Conservation (phyloP, 2,797 vertebrate genomes). For the Enteromius anoplus region DNA sequence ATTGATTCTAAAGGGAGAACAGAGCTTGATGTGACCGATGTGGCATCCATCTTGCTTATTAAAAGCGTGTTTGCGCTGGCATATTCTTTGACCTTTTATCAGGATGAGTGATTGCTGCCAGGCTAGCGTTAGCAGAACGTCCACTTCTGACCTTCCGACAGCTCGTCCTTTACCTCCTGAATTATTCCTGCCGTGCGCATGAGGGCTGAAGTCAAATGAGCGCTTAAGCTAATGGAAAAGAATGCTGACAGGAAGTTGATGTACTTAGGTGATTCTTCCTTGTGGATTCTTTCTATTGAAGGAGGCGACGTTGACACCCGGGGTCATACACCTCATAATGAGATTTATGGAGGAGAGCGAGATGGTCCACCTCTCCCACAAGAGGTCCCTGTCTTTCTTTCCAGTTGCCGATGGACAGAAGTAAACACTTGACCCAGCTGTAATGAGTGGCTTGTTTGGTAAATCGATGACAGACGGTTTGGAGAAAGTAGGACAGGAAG, state of each 20-base stretch:
- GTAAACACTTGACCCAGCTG: constrained; percentile 53
- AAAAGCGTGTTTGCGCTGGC: constrained; percentile 41
- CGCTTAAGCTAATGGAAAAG: constrained; percentile 44
- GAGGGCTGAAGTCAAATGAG: constrained; percentile 43
- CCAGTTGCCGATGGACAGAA: constrained; percentile 38
- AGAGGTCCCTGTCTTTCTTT: constrained; percentile 45
- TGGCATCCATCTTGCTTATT: constrained; percentile 55
- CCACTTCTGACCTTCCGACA: constrained; percentile 48
- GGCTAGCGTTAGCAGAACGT: constrained; percentile 30
- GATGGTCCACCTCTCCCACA: constrained; percentile 25
- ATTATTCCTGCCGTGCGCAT: constrained; percentile 31
- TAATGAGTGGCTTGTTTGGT: constrained; percentile 59
- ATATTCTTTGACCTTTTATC: constrained; percentile 55
- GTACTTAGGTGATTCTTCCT: constrained; percentile 46
- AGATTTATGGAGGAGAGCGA: constrained; percentile 60
- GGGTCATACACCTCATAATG: constrained; percentile 61
- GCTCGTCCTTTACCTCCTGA: constrained; percentile 45
- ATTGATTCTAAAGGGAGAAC: constrained; percentile 57
- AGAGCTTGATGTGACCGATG: constrained; percentile 35
- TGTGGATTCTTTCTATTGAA: constrained; percentile 50
- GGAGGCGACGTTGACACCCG: constrained; percentile 27
- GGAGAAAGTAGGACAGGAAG: neutral
- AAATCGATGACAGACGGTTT: constrained; percentile 11
- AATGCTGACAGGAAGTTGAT: constrained; percentile 47
- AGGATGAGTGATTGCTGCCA: constrained; percentile 56